These are phyloP conservation scores for Lagocephalus sceleratus DNA, from an alignment of 2,797 vertebrate genomes.

Conservation along the genomic window DNA sequence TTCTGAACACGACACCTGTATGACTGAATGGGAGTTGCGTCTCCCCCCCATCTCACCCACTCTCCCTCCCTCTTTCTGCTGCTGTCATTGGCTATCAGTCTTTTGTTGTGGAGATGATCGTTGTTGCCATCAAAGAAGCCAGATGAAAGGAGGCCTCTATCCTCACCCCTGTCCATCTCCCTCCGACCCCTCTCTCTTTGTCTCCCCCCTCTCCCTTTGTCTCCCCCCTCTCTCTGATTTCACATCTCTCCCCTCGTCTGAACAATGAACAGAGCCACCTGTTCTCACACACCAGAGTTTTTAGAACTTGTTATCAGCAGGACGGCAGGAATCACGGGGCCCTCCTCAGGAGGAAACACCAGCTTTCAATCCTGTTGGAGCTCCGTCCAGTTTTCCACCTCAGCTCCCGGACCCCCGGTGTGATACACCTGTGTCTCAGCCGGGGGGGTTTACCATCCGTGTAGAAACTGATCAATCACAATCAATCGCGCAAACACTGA, in stretches of 20 bases:
- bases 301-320: constrained; percentile 13
- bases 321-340: not conserved
- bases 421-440: no score
- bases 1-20: constrained; percentile 67
- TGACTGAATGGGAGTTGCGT: constrained; percentile 58
- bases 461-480: no score
- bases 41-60: constrained; percentile 11
- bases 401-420: no score
- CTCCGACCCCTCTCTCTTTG: constrained; percentile 55
- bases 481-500: no score
- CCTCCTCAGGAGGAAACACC: no score
- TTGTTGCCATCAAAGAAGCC: constrained; percentile 68
- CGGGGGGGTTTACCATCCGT: no score
- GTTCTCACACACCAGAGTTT: constrained; percentile 45
- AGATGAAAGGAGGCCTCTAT: constrained; percentile 76
- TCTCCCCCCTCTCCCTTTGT: constrained; percentile 54
- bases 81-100: constrained; percentile 54
- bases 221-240: constrained; percentile 53
- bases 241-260: constrained; percentile 45
- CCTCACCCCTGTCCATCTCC: constrained; percentile 70
- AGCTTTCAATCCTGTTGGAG: no score
- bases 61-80: constrained; percentile 35
- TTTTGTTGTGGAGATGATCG: constrained; percentile 68
- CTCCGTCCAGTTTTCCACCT: no score
- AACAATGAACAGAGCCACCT: constrained; percentile 72